Conservation (phyloP, 2,797 vertebrate species). For the Sebastes vulpes region DNA sequence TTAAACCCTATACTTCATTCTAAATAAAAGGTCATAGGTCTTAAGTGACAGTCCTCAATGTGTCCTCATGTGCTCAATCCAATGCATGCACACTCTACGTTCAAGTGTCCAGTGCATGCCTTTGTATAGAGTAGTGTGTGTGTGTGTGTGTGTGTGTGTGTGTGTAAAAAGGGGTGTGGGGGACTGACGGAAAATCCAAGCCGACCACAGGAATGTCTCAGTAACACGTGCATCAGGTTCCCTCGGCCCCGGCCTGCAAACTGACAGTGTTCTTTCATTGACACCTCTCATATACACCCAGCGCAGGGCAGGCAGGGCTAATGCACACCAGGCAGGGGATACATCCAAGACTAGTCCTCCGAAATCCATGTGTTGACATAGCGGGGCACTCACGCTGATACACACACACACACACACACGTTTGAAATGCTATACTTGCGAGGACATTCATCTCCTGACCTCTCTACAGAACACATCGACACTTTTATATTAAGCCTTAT, state of each 20-base stretch:
- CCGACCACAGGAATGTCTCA: constrained; percentile 79
- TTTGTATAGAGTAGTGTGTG: constrained; percentile 26
- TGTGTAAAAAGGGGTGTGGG: constrained; percentile 60
- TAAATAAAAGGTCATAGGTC: background rate
- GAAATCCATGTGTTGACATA: constrained; percentile 32
- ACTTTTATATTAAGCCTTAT: background rate
- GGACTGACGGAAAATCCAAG: constrained; percentile 69
- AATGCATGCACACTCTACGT: background rate
- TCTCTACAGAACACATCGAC: background rate
- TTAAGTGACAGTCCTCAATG: background rate
- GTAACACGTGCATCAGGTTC: constrained; percentile 73
- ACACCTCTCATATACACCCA: constrained; percentile 53
- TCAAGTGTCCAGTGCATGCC: constrained; percentile 48
- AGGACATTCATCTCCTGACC: background rate
- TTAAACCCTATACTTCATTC: background rate
- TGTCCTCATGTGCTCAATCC: background rate
- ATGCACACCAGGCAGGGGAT: constrained; percentile 46
- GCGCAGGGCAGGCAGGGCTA: constrained; percentile 37
- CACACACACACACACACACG: background rate
- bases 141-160: constrained; percentile 4
- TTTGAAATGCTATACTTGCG: background rate
- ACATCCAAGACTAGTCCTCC: constrained; percentile 15
- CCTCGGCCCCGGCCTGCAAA: constrained; percentile 21
- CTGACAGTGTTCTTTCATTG: constrained; percentile 78
- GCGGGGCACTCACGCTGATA: constrained; percentile 5